These are phyloP conservation scores for Bellardia pandia DNA, from an alignment of 2,888 invertebrate species.

Conservation along the genomic window DNA sequence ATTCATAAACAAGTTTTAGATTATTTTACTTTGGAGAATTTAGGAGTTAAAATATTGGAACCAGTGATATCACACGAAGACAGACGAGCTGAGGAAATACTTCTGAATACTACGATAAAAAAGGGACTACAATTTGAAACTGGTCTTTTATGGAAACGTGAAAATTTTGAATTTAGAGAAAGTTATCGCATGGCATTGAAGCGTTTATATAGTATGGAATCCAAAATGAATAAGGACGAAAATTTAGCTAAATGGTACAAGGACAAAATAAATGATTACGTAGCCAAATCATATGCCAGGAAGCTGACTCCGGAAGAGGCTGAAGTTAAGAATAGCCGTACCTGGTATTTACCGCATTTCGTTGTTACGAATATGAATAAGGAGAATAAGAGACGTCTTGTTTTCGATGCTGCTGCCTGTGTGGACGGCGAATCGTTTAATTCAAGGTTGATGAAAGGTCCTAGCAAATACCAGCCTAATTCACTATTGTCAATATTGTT, in stretches of 20 bases:
- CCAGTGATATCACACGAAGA: constrained; percentile 41
- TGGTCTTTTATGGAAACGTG: constrained; percentile 37
- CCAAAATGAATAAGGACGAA: constrained; percentile 39
- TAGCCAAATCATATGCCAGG: constrained; percentile 45
- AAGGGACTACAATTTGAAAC: constrained; percentile 15
- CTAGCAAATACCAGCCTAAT: constrained; percentile 59
- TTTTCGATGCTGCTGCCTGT: constrained; percentile 64
- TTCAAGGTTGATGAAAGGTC: constrained; percentile 57
- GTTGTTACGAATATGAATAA: constrained; percentile 57
- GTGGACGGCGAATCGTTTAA: constrained; percentile 60
- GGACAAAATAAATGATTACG: constrained; percentile 38
- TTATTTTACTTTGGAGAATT: constrained; percentile 46
- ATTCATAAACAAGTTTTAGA: constrained; percentile 44
- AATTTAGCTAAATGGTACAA: constrained; percentile 37
- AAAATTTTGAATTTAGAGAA: constrained; percentile 19
- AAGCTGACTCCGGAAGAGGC: constrained; percentile 40
- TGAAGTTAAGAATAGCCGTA: constrained; percentile 19
- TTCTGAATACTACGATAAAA: constrained; percentile 25
- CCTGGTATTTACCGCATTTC: constrained; percentile 58
- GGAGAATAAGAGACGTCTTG: constrained; percentile 58
- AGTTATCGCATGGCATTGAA: constrained; percentile 53
- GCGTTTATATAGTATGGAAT: constrained; percentile 40
- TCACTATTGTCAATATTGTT: constrained; percentile 62
- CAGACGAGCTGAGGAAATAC: constrained; percentile 41
- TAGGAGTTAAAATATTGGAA: constrained; percentile 14